A percentile compares a stretch with the other conserved stretches of the same genome.
phyloP scores from a whole-genome alignment of 2,113 vertebrate genomes.

The Protomyctophum bolini region DNA sequence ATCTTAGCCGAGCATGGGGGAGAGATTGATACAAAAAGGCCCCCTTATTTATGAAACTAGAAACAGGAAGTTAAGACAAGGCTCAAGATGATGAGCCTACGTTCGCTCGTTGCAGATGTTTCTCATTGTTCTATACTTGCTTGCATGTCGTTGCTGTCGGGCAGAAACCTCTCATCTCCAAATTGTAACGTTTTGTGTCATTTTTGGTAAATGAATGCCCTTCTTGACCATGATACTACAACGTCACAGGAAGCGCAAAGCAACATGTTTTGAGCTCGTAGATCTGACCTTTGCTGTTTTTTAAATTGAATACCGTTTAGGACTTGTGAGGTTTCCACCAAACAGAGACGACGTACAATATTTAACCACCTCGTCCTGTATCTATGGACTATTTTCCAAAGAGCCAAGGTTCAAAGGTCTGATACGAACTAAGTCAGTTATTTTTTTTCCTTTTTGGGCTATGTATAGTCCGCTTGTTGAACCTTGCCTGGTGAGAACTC shows the following conservation, averaged over 20 bases:
- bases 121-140: too few species aligned
- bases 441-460: background rate
- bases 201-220: background rate
- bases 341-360: too few species aligned
- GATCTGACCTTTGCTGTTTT: too few species aligned
- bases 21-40: conserved; percentile 27
- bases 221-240: background rate
- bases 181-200: background rate
- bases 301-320: too few species aligned
- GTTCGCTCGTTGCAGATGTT: background rate
- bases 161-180: background rate
- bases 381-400: too few species aligned
- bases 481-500: background rate
- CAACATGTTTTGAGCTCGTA: too few species aligned
- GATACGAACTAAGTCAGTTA: background rate
- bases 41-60: conserved; percentile 62
- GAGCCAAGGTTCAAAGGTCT: too few species aligned
- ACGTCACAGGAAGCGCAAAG: too few species aligned
- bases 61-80: conserved; percentile 53
- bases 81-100: background rate
- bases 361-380: too few species aligned
- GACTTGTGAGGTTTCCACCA: too few species aligned
- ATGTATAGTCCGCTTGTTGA: background rate
- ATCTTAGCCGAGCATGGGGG: background rate
- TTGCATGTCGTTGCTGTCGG: background rate